Evolutionary conservation across 2,888 invertebrate species (phyloP).

Genomic region (Conistra vaccinii): DNA sequence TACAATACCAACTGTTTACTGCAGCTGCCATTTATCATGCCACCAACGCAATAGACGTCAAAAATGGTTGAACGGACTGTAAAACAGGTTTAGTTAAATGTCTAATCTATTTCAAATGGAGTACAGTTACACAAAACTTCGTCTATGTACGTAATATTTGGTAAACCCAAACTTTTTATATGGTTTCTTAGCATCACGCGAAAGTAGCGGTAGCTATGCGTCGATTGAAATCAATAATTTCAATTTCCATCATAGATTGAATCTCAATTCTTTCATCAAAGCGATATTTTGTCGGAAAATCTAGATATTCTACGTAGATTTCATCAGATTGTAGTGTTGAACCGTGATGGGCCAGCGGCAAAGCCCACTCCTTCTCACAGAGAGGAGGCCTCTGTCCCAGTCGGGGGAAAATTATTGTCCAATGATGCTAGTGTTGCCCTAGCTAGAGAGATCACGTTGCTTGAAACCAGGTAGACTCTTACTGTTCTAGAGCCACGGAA

Average conservation of each 20-base stretch:
- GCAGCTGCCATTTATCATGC: too few species aligned
- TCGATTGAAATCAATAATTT: constrained; percentile 11
- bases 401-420: background rate
- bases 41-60: too few species aligned
- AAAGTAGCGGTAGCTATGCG: background rate
- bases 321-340: background rate
- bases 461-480: background rate
- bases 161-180: constrained; percentile 2
- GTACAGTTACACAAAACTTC: background rate
- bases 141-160: background rate
- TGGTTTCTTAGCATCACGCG: constrained; percentile 23
- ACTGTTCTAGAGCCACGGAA: background rate
- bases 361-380: background rate
- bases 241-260: constrained; percentile 23
- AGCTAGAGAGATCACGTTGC: background rate
- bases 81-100: too few species aligned
- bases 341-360: background rate
- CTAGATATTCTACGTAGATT: background rate
- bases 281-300: background rate
- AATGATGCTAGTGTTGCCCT: background rate
- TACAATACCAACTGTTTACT: too few species aligned
- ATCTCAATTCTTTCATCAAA: background rate
- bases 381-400: background rate
- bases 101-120: too few species aligned
- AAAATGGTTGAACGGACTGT: too few species aligned